These are phyloP conservation scores for Synanceia verrucosa DNA, from an alignment of 2,797 vertebrate genomes.

Conservation along the genomic window DNA sequence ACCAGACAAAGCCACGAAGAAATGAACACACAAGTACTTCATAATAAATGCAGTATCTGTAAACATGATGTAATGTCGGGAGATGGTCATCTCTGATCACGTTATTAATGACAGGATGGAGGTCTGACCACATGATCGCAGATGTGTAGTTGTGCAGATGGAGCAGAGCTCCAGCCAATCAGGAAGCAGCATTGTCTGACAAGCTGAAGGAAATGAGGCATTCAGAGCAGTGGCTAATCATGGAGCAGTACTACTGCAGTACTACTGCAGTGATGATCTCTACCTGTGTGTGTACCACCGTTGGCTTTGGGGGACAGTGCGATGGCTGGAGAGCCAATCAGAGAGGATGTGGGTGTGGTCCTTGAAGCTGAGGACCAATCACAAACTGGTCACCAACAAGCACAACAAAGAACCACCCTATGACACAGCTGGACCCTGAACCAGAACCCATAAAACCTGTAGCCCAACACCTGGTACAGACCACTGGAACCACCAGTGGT, in stretches of 20 bases:
- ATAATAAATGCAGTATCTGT: no score
- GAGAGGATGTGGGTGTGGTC: conserved; percentile 52
- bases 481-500: background rate
- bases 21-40: no score
- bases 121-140: conserved; percentile 6
- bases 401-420: background rate
- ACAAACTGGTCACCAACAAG: conserved; percentile 52
- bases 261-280: conserved; percentile 10
- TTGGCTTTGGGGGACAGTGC: conserved; percentile 54
- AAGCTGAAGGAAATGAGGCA: conserved; percentile 22
- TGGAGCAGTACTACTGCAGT: background rate
- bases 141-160: conserved; percentile 5
- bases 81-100: no score
- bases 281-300: conserved; percentile 63
- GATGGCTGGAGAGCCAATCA: conserved; percentile 70
- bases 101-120: background rate
- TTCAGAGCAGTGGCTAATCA: conserved; percentile 25
- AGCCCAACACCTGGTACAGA: background rate
- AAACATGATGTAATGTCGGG: no score
- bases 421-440: background rate
- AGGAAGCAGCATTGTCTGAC: conserved; percentile 25
- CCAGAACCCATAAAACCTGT: background rate
- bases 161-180: conserved; percentile 35
- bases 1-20: no score
- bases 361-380: conserved; percentile 71